These are phyloP conservation scores for Chelonia mydas DNA, from an alignment of 2,797 vertebrate genomes.

Conservation along the genomic window DNA sequence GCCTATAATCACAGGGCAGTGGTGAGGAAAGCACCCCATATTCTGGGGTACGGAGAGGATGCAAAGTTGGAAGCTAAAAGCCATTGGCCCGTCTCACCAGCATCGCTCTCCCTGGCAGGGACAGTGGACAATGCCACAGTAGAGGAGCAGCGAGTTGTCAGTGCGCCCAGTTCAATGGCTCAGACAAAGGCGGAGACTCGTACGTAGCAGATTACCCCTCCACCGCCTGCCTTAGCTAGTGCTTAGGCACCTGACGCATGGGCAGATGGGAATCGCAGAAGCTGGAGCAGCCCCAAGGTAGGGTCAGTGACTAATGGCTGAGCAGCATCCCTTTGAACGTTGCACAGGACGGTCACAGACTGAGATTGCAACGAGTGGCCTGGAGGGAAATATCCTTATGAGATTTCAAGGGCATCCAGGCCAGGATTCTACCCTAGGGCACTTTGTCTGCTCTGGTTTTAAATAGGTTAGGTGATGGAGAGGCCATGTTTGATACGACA, in stretches of 20 bases:
- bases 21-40: rapidly evolving
- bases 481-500: neutral
- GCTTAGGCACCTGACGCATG: neutral
- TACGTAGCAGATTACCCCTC: too few relatives aligned
- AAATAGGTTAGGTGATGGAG: neutral
- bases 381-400: neutral
- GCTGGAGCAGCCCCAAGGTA: neutral
- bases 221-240: neutral
- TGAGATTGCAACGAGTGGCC: neutral
- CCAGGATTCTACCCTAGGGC: neutral
- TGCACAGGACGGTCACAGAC: neutral
- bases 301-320: neutral
- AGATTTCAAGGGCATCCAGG: neutral
- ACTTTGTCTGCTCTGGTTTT: neutral
- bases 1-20: neutral
- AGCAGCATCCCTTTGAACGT: neutral
- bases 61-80: neutral
- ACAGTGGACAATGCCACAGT: neutral
- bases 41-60: neutral
- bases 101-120: neutral
- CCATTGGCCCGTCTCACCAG: neutral
- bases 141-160: too few relatives aligned
- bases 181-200: too few relatives aligned
- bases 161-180: too few relatives aligned
- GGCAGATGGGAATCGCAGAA: neutral